Conservation (phyloP, 2,888 invertebrate species). For the Leptarthrus brevirostris region DNA sequence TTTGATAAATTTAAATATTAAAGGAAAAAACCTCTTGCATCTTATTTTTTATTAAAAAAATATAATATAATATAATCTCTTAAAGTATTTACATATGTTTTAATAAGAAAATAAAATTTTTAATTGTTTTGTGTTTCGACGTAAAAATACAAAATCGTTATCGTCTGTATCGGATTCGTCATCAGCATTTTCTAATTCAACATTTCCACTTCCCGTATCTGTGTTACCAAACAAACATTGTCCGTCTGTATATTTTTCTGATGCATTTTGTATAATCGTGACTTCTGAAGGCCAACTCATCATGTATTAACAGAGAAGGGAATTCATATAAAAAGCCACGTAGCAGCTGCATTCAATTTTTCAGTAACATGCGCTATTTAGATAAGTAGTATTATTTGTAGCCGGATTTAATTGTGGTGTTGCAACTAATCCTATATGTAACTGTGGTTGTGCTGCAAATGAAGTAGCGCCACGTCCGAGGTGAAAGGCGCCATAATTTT, state of each 20-base stretch:
- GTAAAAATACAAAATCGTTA: background rate
- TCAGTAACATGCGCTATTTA: conserved; percentile 33
- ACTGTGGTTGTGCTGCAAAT: conserved; percentile 26
- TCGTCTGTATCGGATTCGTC: background rate
- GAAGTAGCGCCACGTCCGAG: conserved; percentile 5
- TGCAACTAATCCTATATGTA: conserved; percentile 33
- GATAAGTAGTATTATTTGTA: background rate
- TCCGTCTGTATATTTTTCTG: background rate
- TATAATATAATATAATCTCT: too few species aligned
- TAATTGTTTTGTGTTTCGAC: too few species aligned
- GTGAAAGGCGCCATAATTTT: conserved; percentile 26
- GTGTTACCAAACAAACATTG: background rate
- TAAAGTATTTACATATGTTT: background rate
- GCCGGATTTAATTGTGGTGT: conserved; percentile 35
- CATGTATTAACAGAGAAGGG: background rate
- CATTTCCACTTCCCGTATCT: background rate
- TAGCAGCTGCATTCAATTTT: background rate
- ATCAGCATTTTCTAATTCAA: background rate
- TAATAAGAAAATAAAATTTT: too few species aligned
- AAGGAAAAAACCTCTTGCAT: too few species aligned
- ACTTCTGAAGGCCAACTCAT: conserved; percentile 1
- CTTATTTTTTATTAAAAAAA: too few species aligned
- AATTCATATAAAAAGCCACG: background rate
- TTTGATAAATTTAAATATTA: background rate
- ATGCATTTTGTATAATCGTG: background rate